phyloP scores from a whole-genome alignment of 2,888 invertebrate genomes.

The Blera fallax region DNA sequence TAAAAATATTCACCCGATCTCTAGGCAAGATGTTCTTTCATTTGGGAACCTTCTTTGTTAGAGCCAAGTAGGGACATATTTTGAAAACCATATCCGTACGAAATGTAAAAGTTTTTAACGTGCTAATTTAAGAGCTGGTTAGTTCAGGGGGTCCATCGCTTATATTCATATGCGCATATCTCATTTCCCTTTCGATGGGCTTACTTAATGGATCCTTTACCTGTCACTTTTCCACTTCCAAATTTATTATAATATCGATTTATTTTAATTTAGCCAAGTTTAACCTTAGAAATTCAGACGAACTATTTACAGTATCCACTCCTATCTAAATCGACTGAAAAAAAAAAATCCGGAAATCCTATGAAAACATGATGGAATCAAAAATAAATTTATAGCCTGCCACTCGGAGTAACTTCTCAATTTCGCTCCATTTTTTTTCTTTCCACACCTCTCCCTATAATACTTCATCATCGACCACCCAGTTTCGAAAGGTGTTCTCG shows the following conservation, averaged over 20 bases:
- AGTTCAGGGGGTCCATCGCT: no score
- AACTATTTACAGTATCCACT: background rate
- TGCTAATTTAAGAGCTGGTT: no score
- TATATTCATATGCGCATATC: no score
- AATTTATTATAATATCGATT: background rate
- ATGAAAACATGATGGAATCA: constrained; percentile 1
- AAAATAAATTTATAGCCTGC: constrained; percentile 14
- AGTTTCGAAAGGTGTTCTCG: background rate
- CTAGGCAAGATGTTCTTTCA: no score
- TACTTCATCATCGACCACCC: background rate
- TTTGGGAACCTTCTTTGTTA: no score
- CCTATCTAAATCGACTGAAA: background rate
- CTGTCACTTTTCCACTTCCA: no score
- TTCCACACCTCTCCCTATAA: background rate
- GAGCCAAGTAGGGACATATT: no score
- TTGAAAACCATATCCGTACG: no score
- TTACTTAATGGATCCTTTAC: no score
- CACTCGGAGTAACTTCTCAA: constrained; percentile 6
- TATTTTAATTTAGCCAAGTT: background rate
- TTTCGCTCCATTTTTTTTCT: background rate
- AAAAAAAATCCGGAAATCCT: background rate
- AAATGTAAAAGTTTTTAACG: no score
- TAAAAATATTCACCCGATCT: no score
- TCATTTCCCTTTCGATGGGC: no score
- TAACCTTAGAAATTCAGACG: background rate